A percentile compares a stretch with the other conserved stretches of the same genome.
These are phyloP conservation scores for Peromyscus attwateri DNA, from an alignment of 2,797 vertebrate species.

Conservation along the genomic window DNA sequence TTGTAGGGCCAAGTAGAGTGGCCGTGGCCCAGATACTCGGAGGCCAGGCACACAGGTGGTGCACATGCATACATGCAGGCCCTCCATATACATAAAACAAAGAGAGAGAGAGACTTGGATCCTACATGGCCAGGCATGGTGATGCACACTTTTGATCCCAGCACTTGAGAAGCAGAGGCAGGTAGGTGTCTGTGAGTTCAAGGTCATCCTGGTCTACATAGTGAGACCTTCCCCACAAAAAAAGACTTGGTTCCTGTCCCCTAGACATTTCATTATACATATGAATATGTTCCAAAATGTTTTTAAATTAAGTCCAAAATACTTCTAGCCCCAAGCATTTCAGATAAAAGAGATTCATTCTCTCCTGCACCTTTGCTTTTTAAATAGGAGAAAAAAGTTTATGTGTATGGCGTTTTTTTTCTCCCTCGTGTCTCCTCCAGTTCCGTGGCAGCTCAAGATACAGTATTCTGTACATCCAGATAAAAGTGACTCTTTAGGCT, in stretches of 20 bases:
- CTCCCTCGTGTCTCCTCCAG: neutral
- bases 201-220: neutral
- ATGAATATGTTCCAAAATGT: neutral
- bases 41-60: neutral
- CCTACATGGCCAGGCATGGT: neutral
- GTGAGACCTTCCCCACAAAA: neutral
- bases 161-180: neutral
- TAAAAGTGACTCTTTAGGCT: neutral
- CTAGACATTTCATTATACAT: neutral
- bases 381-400: neutral
- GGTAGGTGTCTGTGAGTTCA: neutral
- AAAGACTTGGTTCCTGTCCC: neutral
- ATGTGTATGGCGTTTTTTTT: neutral
- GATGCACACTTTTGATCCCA: neutral
- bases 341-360: neutral
- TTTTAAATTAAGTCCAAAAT: neutral
- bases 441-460: neutral
- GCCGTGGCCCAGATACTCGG: neutral
- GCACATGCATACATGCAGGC: no score
- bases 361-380: neutral
- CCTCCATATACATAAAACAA: neutral
- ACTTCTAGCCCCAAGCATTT: neutral
- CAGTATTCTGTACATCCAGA: neutral
- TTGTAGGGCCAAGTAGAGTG: neutral
- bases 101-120: neutral